phyloP scores from a whole-genome alignment of 2,888 invertebrate species.

The Orchesellides sinensis region DNA sequence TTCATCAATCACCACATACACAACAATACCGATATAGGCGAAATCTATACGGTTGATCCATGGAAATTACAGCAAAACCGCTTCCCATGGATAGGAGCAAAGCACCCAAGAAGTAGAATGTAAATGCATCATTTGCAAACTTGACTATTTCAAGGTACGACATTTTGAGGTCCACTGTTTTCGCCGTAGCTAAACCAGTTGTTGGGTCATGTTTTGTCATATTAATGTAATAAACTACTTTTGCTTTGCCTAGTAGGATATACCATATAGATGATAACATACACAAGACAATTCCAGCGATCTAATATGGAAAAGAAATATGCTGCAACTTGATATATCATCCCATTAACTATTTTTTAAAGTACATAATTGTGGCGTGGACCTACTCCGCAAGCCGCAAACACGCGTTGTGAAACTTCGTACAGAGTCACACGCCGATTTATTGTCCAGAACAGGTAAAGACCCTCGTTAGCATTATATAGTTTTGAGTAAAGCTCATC shows the following conservation, averaged over 20 bases:
- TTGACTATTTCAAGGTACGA: conserved; percentile 9
- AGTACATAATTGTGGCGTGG: neutral
- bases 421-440: neutral
- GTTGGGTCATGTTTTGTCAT: neutral
- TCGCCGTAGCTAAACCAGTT: neutral
- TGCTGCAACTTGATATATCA: neutral
- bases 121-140: neutral
- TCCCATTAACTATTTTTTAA: neutral
- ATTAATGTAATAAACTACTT: neutral
- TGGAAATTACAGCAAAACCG: neutral
- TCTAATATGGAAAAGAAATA: neutral
- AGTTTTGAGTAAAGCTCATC: neutral
- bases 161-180: neutral
- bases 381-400: neutral
- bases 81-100: neutral
- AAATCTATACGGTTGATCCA: neutral
- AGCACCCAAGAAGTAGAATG: neutral
- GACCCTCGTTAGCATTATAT: neutral
- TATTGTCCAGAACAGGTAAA: neutral
- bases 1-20: neutral
- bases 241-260: neutral
- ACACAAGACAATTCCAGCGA: neutral
- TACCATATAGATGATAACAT: neutral
- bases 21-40: neutral
- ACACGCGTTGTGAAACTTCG: neutral